Base-by-base conservation (phyloP, 2,888 invertebrate genomes). In the Drosophila robusta region DNA sequence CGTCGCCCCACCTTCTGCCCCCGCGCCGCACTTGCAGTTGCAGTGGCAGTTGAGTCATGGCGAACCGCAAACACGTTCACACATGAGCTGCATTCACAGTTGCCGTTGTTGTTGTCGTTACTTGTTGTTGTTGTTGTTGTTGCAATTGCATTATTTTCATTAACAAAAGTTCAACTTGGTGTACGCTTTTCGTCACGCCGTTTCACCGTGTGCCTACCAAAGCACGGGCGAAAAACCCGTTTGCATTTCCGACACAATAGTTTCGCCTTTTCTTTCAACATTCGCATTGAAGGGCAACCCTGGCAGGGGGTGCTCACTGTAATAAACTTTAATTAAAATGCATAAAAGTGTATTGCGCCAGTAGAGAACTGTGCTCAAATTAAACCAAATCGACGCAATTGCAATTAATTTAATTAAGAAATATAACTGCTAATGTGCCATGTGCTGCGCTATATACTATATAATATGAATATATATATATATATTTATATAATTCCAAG, bases 121-220 rank as follows among this genome's bases (percentile, higher is more conserved):
- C 38, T 45, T 47, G 7, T 57, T 69, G 16, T 65, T 68, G 49
- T 63, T 66, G 67, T 63, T 69, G 16, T 65, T 68, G 49, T 63
- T 66, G 67, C 61, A 88, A 83, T 86, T 88, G 81, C 81, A 89
- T 89, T 83, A 80, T 87, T 84, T 83, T 84, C 78, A 83, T 89
- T 89, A 84, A 84, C 75, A 89, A 87, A 80, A 89, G 87, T 87
- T 88, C 4, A 86, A 68, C 60, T 76, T 62, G 80, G 54, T 49
- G 63, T 32, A 50, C 24, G 57, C 45, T 56, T 50, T 55, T 57
- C 70, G 52, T 49, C 70, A 70, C 51, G 44, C 50, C 29, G 6
- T 14, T 42, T 36, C 41, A 12, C 2, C 9, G 29, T 47, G 29
- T 47, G 54, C 32, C 52, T 51, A 56, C 42, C 39, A 51, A 45